Evolutionary conservation across 2,113 vertebrate genomes (phyloP).

Genomic region (Xenus cinereus): DNA sequence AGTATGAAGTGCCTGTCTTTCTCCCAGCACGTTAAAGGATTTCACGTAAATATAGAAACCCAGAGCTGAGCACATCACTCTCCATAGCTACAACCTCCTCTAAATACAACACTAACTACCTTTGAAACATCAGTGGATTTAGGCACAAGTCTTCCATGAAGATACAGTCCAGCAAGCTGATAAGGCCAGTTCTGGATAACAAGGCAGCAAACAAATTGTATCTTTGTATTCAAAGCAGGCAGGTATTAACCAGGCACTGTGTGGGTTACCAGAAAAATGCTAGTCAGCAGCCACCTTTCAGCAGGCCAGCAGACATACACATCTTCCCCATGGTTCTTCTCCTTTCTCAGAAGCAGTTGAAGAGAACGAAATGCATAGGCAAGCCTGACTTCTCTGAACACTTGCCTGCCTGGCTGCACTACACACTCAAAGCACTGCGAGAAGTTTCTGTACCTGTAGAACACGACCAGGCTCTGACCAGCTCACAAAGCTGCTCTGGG

Average conservation of each 20-base stretch:
- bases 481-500: neutral
- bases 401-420: neutral
- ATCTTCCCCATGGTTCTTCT: neutral
- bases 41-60: neutral
- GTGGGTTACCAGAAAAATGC: neutral
- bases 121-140: neutral
- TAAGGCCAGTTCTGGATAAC: neutral
- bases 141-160: neutral
- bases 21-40: neutral
- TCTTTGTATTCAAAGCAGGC: neutral
- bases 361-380: neutral
- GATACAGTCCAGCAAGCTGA: neutral
- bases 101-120: neutral
- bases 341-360: neutral
- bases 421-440: accelerated
- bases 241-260: neutral
- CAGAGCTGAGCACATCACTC: neutral
- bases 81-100: neutral
- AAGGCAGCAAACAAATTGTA: neutral
- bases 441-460: neutral
- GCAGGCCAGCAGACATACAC: neutral
- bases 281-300: neutral
- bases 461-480: neutral
- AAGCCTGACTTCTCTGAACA: neutral
- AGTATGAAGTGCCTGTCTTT: neutral